phyloP scores from a whole-genome alignment of 37 sponge, comb jelly and placozoan genomes.

The Lycopodina hypogea region DNA sequence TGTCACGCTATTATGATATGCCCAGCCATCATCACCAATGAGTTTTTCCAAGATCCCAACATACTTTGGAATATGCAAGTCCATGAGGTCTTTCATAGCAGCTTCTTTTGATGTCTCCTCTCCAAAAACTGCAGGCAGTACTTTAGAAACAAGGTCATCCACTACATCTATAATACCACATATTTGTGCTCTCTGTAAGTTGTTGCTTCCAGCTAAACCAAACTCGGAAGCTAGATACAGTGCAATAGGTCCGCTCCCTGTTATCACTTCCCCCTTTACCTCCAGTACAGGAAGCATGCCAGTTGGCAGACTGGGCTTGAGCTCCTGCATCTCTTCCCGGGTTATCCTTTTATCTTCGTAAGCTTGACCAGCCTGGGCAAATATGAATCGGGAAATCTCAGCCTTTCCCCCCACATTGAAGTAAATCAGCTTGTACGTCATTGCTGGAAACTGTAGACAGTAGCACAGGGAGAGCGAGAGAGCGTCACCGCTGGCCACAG shows the following conservation, averaged over 20 bases:
- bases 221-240: slow-evolving; percentile 50
- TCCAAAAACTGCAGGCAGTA: slow-evolving; percentile 3
- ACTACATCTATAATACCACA: slow-evolving; percentile 47
- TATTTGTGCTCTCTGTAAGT: slow-evolving; percentile 54
- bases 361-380: slow-evolving; percentile 40
- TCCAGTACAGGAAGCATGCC: slow-evolving; percentile 68
- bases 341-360: slow-evolving; percentile 41
- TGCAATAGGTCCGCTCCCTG: slow-evolving; percentile 43
- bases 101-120: slow-evolving; percentile 41
- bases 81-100: slow-evolving; percentile 24
- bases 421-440: slow-evolving; percentile 65
- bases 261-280: slow-evolving; percentile 53
- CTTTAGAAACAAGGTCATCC: slow-evolving; percentile 14
- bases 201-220: slow-evolving; percentile 51
- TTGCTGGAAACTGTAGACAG: slow-evolving; percentile 11
- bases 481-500: no score
- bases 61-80: slow-evolving; percentile 22
- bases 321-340: slow-evolving; percentile 22
- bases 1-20: slow-evolving; percentile 24
- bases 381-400: slow-evolving; percentile 36
- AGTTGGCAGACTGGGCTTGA: slow-evolving; percentile 56
- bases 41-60: slow-evolving; percentile 18
- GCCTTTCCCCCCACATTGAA: slow-evolving; percentile 46
- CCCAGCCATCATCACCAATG: slow-evolving; percentile 25
- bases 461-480: no score